Conservation (phyloP, 2,797 vertebrate genomes). For the Myotis findleyi region DNA sequence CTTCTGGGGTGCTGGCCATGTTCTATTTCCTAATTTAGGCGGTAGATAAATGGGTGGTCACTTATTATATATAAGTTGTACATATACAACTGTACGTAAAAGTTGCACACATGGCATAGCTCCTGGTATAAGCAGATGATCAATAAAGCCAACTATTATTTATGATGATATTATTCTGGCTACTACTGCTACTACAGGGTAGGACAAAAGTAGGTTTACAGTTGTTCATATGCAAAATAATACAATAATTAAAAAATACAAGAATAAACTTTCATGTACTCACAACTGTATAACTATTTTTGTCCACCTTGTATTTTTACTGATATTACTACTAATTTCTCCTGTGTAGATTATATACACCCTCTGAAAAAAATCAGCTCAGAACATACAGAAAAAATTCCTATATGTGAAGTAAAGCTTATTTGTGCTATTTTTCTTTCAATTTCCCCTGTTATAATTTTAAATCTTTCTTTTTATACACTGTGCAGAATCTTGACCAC, state of each 20-base stretch:
- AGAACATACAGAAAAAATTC: not conserved
- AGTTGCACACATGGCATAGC: not conserved
- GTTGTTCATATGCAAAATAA: not conserved
- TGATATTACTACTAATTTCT: not conserved
- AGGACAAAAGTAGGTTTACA: not conserved
- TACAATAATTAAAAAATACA: not conserved
- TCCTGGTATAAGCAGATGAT: not conserved
- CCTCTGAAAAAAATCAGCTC: not conserved
- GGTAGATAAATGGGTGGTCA: not conserved
- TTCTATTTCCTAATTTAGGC: not conserved
- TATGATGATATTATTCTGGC: not conserved
- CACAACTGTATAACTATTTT: not conserved
- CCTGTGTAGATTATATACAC: not conserved
- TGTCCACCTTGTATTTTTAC: not conserved
- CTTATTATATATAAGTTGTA: not conserved
- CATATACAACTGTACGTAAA: not conserved
- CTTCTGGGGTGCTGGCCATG: not conserved
- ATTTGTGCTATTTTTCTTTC: not conserved
- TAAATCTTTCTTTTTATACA: not conserved
- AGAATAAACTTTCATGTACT: not conserved
- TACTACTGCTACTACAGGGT: not conserved
- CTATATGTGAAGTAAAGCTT: not conserved
- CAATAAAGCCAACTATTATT: slow-evolving; percentile 7
- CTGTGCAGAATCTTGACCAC: not conserved
- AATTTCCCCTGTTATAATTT: not conserved